These are phyloP conservation scores for Xenus cinereus DNA, from an alignment of 2,113 vertebrate species.

Conservation along the genomic window DNA sequence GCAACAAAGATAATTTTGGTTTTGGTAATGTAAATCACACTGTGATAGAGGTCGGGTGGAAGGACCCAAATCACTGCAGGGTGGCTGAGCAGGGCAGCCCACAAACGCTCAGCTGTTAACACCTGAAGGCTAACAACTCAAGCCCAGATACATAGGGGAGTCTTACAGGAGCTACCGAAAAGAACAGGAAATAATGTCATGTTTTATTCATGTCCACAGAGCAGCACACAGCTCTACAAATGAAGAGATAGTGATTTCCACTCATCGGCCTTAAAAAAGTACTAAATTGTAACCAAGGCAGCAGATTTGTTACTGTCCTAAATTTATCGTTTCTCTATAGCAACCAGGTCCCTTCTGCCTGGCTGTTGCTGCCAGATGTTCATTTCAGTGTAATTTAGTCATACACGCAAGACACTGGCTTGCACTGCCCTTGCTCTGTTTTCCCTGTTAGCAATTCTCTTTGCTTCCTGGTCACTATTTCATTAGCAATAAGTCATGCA, in stretches of 20 bases:
- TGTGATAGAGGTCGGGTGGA: not conserved
- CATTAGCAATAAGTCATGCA: not conserved
- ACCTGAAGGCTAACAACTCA: not conserved
- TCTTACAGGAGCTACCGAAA: slow-evolving; percentile 2
- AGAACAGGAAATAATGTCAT: slow-evolving; percentile 22
- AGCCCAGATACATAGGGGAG: not conserved
- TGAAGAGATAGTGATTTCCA: not conserved
- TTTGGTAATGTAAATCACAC: not conserved
- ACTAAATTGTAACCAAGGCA: slow-evolving; percentile 24
- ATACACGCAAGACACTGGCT: not conserved
- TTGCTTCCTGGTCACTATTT: slow-evolving; percentile 10
- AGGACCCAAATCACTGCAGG: not conserved
- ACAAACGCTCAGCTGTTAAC: not conserved
- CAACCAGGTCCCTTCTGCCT: slow-evolving; percentile 8
- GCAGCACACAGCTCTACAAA: not conserved
- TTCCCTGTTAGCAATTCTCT: slow-evolving; percentile 12
- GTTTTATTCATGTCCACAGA: not conserved
- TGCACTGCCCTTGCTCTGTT: slow-evolving; percentile 21
- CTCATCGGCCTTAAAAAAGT: not conserved
- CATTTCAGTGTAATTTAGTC: slow-evolving; percentile 27
- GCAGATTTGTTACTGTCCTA: not conserved
- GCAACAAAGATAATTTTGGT: not conserved
- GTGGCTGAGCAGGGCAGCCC: not conserved
- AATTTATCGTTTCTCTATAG: slow-evolving; percentile 9
- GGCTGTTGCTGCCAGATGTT: slow-evolving; percentile 45